Evolutionary conservation across 2,113 vertebrate genomes (phyloP), one percentile per base, ranked within the genome.

Genomic region (Circaetus gallicus): DNA sequence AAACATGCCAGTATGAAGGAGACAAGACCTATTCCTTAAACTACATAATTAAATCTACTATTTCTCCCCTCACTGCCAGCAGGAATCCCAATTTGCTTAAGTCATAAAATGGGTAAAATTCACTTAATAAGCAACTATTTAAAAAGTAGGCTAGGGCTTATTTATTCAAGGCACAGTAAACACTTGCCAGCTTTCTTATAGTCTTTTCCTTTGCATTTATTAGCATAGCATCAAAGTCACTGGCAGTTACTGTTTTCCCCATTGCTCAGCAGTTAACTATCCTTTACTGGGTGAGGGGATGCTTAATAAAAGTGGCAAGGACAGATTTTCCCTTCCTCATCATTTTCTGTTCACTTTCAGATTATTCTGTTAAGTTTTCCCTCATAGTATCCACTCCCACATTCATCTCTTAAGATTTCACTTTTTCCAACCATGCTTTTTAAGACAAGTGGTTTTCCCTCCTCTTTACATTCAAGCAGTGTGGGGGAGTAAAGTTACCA

Each of bases 101-200:
- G 77, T 89, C 77, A 62, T 96, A 94, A 95, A 94, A 82, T 47
- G 34, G 10, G 22, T 15, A 94, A 87, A 89, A 89, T 40, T 87
- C 56, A 65, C 40, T 85, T 94, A 93, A 93, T 82, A 94, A 87
- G 43, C 34, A 93, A 29, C 43, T 89, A 82, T 93, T 96, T 84
- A 34, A 81, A 91, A 79, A 71, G 22, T 42, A 90, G 62, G 42
- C 24, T 5, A 2, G 14, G 21, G 6, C 29, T 85, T 89, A 79
- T 84, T 93, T 94, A 91, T 95, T 85, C 34, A 72, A 85, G 15
- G 6, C 34, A 61, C 29, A 89, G 25, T 87, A 93, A 95, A 92
- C 55, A 90, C 9, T 81, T 91, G 8, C 38, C 73, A 93, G 28
- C 6, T 89, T 94, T 76, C 73, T 79, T 69, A 56, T 16, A 55